These are phyloP conservation scores for Rhopalosiphum nymphaeae DNA, from an alignment of 2,888 invertebrate genomes.

Conservation along the genomic window DNA sequence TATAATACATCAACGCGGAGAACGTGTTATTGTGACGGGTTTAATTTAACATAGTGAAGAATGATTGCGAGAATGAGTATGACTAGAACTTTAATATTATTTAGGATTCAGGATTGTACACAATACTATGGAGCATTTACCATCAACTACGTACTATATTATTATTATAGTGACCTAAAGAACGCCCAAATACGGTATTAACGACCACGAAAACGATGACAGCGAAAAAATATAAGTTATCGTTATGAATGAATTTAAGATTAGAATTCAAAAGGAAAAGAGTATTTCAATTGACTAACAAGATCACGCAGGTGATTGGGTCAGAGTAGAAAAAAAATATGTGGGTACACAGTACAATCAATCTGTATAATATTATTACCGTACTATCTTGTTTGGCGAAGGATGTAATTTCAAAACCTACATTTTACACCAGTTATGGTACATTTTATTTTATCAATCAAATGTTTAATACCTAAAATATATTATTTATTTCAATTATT, in stretches of 20 bases:
- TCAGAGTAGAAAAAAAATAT: background rate
- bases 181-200: background rate
- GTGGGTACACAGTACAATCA: background rate
- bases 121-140: background rate
- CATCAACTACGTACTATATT: background rate
- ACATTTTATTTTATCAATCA: background rate
- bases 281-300: background rate
- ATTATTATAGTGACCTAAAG: conserved; percentile 2
- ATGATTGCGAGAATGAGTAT: conserved; percentile 4
- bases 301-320: background rate
- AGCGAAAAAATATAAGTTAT: background rate
- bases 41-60: conserved; percentile 45
- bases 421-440: background rate
- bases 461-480: background rate
- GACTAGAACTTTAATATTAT: background rate
- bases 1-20: background rate
- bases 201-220: conserved; percentile 3
- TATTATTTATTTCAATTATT: background rate
- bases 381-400: background rate
- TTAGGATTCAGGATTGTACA: background rate
- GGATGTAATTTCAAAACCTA: background rate
- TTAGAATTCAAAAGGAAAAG: background rate
- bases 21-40: conserved; percentile 13
- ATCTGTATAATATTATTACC: background rate
- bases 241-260: background rate